Base-by-base conservation (phyloP, 2,888 invertebrate species). In the Mechanitis messenoides region DNA sequence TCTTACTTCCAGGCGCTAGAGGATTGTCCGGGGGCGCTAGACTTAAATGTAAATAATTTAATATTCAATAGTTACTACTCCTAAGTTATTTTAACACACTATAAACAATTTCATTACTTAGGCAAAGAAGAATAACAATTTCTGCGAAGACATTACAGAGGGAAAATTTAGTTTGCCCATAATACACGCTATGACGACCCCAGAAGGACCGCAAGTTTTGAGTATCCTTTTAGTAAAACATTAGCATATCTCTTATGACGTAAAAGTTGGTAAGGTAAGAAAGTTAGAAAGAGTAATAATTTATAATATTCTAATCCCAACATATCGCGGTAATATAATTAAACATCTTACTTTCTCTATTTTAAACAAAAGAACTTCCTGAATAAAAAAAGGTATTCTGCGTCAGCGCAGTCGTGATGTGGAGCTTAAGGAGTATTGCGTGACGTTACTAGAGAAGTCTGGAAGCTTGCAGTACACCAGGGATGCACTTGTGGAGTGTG, bases 81-180 rank as follows among this genome's bases (percentile, higher is more conserved):
- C 9, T 9, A 42, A 9, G 2, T 7, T 42, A 42, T 42, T 7
- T 11, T 42, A 42, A 7, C 42, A 35, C 9, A 42, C 20, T 46
- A 12, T 12, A 6, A 46, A 4, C n/a, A 7, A 33, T 46, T 9
- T 45, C 12, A 2, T 42, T 11, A 58, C 38, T 58, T 55, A 59
- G 59, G 56, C 46, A 3, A 59, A 12, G 65, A 93, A 94, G 69
- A 95, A 95, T 76, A 97, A 97, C 81, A 95, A 95, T 76, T 97
- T 93, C 77, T 96, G 96, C 78, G 97, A 97, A 84, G 97, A 97
- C 89, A 84, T 97, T 65, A 97, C 97, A 0, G 97, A 97, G 86
- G 97, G 97, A 28, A 97, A 97, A 86, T 97, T 96, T 79, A 96
- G 96, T 71, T 97, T 96, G 85, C 97, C 97, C 0, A 92, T 97